phyloP scores from a whole-genome alignment of 2,888 invertebrate genomes.

The Gymnocheta viridis region DNA sequence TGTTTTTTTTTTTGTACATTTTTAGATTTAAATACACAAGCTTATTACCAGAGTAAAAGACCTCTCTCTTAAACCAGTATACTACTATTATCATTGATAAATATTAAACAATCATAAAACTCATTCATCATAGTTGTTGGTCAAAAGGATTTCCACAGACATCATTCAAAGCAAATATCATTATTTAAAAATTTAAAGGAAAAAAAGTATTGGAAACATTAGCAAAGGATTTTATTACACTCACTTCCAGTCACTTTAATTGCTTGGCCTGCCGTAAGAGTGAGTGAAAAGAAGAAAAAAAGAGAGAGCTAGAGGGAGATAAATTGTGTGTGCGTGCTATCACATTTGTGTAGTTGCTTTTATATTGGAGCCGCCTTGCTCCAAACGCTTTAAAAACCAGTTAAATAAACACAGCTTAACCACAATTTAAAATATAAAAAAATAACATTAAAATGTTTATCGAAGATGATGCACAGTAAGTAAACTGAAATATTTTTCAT shows the following conservation, averaged over 20 bases:
- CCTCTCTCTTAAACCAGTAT: constrained; percentile 15
- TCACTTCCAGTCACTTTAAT: neutral
- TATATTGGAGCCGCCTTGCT: constrained; percentile 42
- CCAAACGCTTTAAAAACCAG: constrained; percentile 34
- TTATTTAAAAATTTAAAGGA: neutral
- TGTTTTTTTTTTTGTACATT: constrained; percentile 63
- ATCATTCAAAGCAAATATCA: constrained; percentile 22
- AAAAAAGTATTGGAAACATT: no score
- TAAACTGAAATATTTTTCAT: constrained; percentile 65
- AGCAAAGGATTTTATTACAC: constrained; percentile 19
- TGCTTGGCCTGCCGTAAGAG: neutral
- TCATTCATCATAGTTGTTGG: constrained; percentile 41
- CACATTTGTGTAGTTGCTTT: constrained; percentile 42
- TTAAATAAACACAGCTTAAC: constrained; percentile 21
- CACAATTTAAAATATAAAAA: constrained; percentile 1
- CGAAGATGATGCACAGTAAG: constrained; percentile 81
- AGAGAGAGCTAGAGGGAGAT: neutral
- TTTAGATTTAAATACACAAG: constrained; percentile 56
- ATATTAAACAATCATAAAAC: neutral
- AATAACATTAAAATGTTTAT: constrained; percentile 76
- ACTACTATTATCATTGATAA: neutral
- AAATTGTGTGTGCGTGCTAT: neutral
- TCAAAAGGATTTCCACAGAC: constrained; percentile 3
- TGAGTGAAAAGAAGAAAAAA: neutral
- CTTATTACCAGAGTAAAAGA: constrained; percentile 38